Evolutionary conservation across 1,140 invertebrate genomes (phyloP), one percentile per base, ranked within the genome.

Genomic region (Condylostylus longicornis): DNA sequence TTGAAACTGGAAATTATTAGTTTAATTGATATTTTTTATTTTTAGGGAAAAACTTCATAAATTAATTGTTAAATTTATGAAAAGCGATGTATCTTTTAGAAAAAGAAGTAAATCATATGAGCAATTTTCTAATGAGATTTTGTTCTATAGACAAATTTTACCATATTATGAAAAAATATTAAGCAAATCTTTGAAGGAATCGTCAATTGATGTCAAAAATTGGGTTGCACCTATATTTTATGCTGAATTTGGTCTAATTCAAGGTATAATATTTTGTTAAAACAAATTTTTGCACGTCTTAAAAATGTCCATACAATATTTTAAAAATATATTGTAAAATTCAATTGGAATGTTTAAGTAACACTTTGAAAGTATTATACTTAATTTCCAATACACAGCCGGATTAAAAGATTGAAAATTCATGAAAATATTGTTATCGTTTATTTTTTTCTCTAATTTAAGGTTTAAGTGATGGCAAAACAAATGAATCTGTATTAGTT

Each of bases 21-120:
- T n/a, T n/a, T n/a, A n/a, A n/a, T n/a, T n/a, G n/a, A n/a, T n/a
- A n/a, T n/a, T n/a, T n/a, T n/a, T n/a, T n/a, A n/a, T 19, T 37
- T 28, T 9, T 13, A 37, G 36, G 13, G 36, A 20, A 18, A 18
- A 12, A 12, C 41, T 33, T 22, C 53, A 35, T 18, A n/a, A 37
- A 10, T 38, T 56, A 6, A 35, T 58, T 30, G 50, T 49, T 1
- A 58, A 58, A 39, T 54, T 58, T 25, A 58, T 58, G 56, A 54
- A 53, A 41, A 53, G 56, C 19, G 43, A 42, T 13, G 35, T 42
- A 6, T 39, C 41, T 13, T 58, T 56, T 23, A 48, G 56, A 1
- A 42, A 43, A 25, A 44, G 42, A 3, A 51, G 51, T 35, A 50
- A 49, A 30, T 55, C 53, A 10, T 54, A 54, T 35, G 46, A 42